Base-by-base conservation (phyloP, 1,140 invertebrate species). In the Schlechtendalia chinensis region DNA sequence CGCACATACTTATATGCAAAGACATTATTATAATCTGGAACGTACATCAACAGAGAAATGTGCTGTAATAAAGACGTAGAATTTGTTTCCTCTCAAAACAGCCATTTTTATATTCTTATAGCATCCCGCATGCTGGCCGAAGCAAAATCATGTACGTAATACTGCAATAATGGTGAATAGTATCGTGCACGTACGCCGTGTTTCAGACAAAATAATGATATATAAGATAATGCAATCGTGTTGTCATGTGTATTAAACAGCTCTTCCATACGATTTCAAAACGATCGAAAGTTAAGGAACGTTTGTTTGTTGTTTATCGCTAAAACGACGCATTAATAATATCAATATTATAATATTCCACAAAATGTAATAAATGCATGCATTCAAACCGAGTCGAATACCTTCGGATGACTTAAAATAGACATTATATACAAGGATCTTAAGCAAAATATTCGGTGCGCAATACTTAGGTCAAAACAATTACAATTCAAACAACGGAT, bases 61-160 rank as follows among this genome's bases (percentile, higher is more conserved):
- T 65, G 29, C 63, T 39, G 5, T 29, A n/a, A 65, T 19, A 29
- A 16, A 6, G 39, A 47, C 32, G 12, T 1, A 16, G 65, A 22
- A 39, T 65, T 47, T 67, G 39, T 67, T 65, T 45, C 32, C 29
- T n/a, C 32, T n/a, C 11, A 8, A 39, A 39, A 39, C 45, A 17
- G 39, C 65, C 39, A 5, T 69, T 69, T 69, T 69, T 17, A 50
- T 69, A 69, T 69, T 69, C 65, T 69, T 50, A 50, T 47, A 39
- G 45, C 65, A 17, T 5, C 32, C 39, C 32, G 32, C 5, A n/a
- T 47, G 24, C 45, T 39, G n/a, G 45, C n/a, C 6, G 4, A 39
- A 65, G 29, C 19, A 11, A 65, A 65, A 65, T 45, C 45, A 10
- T 50, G 32, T 29, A 47, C 65, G 45, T 27, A 69, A 39, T 45